Percentiles rank a stretch among this genome's conserved stretches.
phyloP scores from a whole-genome alignment of 2,797 vertebrate species.

The Buceros bicornis region DNA sequence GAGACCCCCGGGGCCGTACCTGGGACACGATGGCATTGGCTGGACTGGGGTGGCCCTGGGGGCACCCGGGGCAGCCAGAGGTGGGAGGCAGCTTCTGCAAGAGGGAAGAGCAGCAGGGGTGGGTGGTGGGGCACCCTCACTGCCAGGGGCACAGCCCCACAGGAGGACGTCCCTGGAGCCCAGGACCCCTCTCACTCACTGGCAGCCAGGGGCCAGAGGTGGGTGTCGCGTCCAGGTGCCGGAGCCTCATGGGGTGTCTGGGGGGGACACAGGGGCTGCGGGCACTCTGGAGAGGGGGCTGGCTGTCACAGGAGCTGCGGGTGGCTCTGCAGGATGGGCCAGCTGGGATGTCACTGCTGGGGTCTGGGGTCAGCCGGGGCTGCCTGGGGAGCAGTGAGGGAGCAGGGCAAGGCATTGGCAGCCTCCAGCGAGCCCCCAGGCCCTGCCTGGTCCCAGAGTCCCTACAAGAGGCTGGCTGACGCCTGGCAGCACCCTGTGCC shows the following conservation, averaged over 20 bases:
- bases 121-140: background rate
- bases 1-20: background rate
- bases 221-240: rapidly evolving
- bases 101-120: background rate
- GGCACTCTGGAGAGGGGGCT: background rate
- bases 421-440: rapidly evolving
- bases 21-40: background rate
- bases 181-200: background rate
- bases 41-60: background rate
- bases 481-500: background rate
- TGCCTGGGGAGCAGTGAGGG: background rate
- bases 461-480: background rate
- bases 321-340: background rate
- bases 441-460: background rate
- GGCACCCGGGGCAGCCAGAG: rapidly evolving
- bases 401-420: background rate
- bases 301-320: background rate
- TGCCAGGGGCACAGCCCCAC: rapidly evolving
- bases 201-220: background rate
- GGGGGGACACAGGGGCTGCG: rapidly evolving
- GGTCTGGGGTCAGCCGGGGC: background rate
- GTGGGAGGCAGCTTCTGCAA: constrained; percentile 7
- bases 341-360: background rate
- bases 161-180: background rate
- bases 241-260: rapidly evolving